phyloP scores from a whole-genome alignment of 2,888 invertebrate genomes.

The Pterostichus madidus region DNA sequence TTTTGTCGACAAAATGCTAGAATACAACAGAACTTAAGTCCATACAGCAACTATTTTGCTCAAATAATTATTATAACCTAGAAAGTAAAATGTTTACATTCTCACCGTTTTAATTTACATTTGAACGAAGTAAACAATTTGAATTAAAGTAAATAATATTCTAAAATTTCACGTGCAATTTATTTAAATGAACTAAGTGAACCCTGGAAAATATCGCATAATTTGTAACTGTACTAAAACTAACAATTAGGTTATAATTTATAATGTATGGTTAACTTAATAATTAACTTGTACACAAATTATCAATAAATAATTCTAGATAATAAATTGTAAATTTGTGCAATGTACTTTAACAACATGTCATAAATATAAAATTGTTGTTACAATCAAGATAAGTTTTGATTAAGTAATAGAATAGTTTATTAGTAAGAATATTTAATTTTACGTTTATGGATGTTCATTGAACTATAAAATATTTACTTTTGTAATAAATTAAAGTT shows the following conservation, averaged over 20 bases:
- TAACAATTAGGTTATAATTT: constrained; percentile 21
- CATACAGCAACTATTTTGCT: too few relatives aligned
- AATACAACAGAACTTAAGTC: too few relatives aligned
- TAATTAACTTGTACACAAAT: constrained; percentile 42
- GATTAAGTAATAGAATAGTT: constrained; percentile 33
- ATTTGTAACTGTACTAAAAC: constrained; percentile 35
- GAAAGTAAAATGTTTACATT: too few relatives aligned
- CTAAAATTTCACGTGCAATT: too few relatives aligned
- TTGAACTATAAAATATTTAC: constrained; percentile 10
- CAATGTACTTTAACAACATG: constrained; percentile 40
- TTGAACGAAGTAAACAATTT: too few relatives aligned
- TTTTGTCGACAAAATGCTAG: too few relatives aligned
- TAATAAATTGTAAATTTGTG: constrained; percentile 52
- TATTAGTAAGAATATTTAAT: constrained; percentile 31
- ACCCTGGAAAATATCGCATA: constrained; percentile 27
- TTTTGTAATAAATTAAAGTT: not conserved
- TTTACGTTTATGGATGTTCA: constrained; percentile 14
- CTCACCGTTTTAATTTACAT: too few relatives aligned
- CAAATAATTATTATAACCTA: too few relatives aligned
- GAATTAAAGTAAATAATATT: too few relatives aligned
- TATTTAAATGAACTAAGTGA: constrained; percentile 1
- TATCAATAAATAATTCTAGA: constrained; percentile 18
- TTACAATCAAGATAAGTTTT: constrained; percentile 29
- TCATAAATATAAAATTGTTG: not conserved
- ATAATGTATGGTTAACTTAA: constrained; percentile 22